Conservation (phyloP, 1,140 invertebrate species). For the Metopolophium dirhodum region DNA sequence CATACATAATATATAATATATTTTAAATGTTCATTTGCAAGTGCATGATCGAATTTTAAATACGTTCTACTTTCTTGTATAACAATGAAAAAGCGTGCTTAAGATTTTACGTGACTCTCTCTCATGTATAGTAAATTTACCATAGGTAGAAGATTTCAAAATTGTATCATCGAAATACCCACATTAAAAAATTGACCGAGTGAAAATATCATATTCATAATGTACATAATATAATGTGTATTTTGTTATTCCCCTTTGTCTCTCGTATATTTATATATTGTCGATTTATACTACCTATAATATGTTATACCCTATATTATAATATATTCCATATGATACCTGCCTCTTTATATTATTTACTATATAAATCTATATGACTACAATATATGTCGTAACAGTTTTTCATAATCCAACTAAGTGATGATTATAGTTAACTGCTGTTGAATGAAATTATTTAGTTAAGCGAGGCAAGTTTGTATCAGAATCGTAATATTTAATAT, state of each 20-base stretch:
- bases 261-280: background rate
- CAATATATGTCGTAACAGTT: background rate
- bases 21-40: conserved; percentile 38
- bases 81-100: conserved; percentile 41
- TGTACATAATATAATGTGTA: too few species aligned
- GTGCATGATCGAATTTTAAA: conserved; percentile 22
- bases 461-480: background rate
- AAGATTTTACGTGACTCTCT: conserved; percentile 15
- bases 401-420: background rate
- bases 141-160: background rate
- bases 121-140: background rate
- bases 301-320: background rate
- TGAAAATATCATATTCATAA: background rate
- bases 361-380: background rate
- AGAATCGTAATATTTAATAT: background rate
- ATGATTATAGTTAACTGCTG: background rate
- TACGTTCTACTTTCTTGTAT: conserved; percentile 21
- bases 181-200: background rate
- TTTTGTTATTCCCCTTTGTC: background rate
- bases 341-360: background rate
- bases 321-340: background rate
- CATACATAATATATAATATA: background rate
- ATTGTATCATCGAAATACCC: background rate
- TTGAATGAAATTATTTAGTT: background rate
- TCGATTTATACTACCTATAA: background rate